These are phyloP conservation scores for Phalacrocorax carbo DNA, from an alignment of 2,113 vertebrate genomes.

Conservation along the genomic window DNA sequence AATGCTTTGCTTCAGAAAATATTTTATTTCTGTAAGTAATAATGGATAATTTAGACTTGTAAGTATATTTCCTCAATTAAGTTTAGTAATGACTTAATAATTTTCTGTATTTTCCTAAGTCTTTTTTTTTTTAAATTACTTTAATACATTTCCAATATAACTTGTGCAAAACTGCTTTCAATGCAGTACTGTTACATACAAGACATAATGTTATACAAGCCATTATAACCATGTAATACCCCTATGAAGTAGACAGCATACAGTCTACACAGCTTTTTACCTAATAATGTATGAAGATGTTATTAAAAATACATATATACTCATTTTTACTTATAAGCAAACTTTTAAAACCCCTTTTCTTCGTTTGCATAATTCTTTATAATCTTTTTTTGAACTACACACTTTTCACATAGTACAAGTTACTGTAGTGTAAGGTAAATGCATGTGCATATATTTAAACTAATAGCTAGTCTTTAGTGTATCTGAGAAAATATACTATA, in stretches of 20 bases:
- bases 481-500: neutral
- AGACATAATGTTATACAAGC: neutral
- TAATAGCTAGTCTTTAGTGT: neutral
- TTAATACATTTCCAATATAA: neutral
- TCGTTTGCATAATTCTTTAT: neutral
- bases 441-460: neutral
- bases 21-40: neutral
- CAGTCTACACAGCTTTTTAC: neutral
- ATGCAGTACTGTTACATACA: neutral
- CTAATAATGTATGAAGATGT: neutral
- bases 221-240: neutral
- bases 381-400: neutral
- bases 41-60: neutral
- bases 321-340: neutral
- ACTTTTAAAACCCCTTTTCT: neutral
- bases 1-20: neutral
- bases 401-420: neutral
- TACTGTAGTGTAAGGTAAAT: neutral
- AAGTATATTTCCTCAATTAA: neutral
- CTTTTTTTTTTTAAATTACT: neutral
- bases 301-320: neutral
- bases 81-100: neutral
- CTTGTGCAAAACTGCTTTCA: neutral
- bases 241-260: neutral
- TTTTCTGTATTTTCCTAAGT: neutral